Conservation (phyloP, 2,888 invertebrate species). For the Eristalis tenax region DNA sequence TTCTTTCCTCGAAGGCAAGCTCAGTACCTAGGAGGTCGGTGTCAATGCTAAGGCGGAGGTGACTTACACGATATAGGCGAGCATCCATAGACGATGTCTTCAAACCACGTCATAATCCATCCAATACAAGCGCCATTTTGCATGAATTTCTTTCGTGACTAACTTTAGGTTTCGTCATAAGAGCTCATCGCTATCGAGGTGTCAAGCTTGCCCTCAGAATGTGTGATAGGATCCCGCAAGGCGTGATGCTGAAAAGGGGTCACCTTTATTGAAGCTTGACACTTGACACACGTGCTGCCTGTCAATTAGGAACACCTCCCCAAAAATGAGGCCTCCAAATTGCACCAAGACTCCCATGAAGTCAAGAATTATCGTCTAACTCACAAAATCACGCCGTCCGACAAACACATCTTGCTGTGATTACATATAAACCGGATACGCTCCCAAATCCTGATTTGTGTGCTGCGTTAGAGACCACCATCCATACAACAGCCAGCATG, state of each 20-base stretch:
- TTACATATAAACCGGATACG: not conserved
- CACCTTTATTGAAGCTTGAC: not conserved
- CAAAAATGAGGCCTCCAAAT: not conserved
- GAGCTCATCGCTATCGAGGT: too few relatives aligned
- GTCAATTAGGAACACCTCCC: not conserved
- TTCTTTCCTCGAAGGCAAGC: too few relatives aligned
- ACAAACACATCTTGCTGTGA: not conserved
- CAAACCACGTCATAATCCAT: too few relatives aligned
- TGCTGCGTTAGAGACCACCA: not conserved
- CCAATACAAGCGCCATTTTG: too few relatives aligned
- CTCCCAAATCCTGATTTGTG: not conserved
- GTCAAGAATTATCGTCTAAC: not conserved
- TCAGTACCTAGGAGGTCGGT: too few relatives aligned
- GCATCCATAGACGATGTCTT: too few relatives aligned
- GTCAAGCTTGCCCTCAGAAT: too few relatives aligned
- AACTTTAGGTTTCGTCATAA: too few relatives aligned
- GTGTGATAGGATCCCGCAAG: too few relatives aligned
- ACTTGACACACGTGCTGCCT: not conserved
- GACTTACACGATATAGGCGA: too few relatives aligned
- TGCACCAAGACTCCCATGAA: not conserved
- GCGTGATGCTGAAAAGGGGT: not conserved
- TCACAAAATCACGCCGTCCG: not conserved
- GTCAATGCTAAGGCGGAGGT: too few relatives aligned
- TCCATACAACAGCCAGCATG: not conserved
- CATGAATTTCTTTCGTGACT: too few relatives aligned